Base-by-base conservation (phyloP, 2,113 vertebrate genomes). In the Scomber colias region DNA sequence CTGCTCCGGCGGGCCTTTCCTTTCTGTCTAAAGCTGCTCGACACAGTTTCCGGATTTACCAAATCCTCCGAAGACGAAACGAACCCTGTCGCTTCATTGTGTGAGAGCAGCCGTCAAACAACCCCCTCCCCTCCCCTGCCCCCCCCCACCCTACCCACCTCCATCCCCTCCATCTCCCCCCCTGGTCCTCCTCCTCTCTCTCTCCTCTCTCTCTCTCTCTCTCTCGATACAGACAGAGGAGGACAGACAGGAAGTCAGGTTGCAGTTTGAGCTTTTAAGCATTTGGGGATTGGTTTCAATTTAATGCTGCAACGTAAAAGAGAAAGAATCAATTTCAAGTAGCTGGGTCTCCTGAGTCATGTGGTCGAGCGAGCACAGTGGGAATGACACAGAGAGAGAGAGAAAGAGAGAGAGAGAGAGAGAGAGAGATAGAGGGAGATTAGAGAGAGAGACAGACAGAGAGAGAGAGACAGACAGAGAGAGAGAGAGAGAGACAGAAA, bases 21-120 rank as follows among this genome's bases (percentile, higher is more conserved):
- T 84, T 86, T 89, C 84, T 82, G 83, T 89, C 88, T 82, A 90
- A 92, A 92, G 92, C 92, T 88, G 87, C 89, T 83, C 86, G 90
- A 92, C 91, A 91, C 92, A 86, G 91, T 92, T 92, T 94, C 72
- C 90, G 90, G 90, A 93, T 94, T 91, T 91, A 84, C 76, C 85
- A 90, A 90, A 91, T 90, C 90, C 93, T 90, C 81, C 46, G 67
- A 87, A 87, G 90, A 91, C 79, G 81, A 89, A 88, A 92, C 83
- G 73, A 90, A 88, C 77, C 86, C 87, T 87, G 87, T 86, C 84
- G 84, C 84, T 92, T 88, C 87, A 90, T 90, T 91, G 88, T 90
- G 90, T 83, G 88, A 79, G 82, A 67, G 53, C 75, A 57, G 69
- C 83, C 72, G 31, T 66, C 70, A 75, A 77, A 73, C 73, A 12